Conservation (phyloP, 2,888 invertebrate genomes). For the Chloromyia formosa region DNA sequence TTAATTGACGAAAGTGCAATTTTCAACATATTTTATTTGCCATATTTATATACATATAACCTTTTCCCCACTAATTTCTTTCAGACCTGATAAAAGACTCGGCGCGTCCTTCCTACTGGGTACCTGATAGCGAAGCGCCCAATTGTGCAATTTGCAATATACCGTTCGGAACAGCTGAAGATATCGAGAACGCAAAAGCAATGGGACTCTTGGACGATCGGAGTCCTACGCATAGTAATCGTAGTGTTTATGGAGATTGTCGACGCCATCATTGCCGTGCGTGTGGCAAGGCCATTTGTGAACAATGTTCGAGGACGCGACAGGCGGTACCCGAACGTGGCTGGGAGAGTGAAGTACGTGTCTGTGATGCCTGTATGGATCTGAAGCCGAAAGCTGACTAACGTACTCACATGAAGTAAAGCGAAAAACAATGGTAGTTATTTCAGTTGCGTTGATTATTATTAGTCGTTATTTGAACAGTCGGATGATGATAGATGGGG, state of each 20-base stretch:
- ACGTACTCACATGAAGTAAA: constrained; percentile 34
- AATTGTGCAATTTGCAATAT: constrained; percentile 73
- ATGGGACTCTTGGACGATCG: constrained; percentile 54
- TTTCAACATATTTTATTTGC: too few species aligned
- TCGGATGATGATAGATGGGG: too few species aligned
- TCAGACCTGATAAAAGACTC: constrained; percentile 76
- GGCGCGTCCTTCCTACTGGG: constrained; percentile 82
- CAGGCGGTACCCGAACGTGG: constrained; percentile 77
- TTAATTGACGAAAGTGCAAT: too few species aligned
- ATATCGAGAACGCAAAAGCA: constrained; percentile 59
- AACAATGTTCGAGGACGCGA: constrained; percentile 65
- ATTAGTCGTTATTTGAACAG: too few species aligned
- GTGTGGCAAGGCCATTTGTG: constrained; percentile 78
- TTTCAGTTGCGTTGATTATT: not conserved
- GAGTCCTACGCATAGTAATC: constrained; percentile 54
- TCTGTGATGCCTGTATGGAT: constrained; percentile 72
- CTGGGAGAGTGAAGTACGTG: constrained; percentile 78
- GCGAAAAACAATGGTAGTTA: not conserved
- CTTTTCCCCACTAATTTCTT: not conserved
- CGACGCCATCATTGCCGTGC: constrained; percentile 74
- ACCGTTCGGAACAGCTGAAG: constrained; percentile 67
- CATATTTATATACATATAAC: not conserved
- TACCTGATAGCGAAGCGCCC: constrained; percentile 76
- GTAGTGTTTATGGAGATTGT: constrained; percentile 57
- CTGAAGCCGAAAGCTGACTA: constrained; percentile 51